These are phyloP conservation scores for Drosophila quadrilineata DNA, from an alignment of 1,140 invertebrate genomes.

Conservation along the genomic window DNA sequence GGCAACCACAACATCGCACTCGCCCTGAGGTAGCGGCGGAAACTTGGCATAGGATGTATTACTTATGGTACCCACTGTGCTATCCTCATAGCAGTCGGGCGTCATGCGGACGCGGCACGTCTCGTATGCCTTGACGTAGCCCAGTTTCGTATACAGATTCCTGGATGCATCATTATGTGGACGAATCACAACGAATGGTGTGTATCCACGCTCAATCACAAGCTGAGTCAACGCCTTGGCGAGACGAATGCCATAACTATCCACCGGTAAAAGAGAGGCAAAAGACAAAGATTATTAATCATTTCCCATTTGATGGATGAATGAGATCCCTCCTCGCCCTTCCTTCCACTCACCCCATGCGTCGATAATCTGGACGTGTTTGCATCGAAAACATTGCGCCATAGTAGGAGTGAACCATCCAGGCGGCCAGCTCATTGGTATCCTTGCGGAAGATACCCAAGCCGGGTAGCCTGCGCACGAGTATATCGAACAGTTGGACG, in stretches of 20 bases:
- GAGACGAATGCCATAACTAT: constrained; percentile 86
- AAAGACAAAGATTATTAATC: not conserved
- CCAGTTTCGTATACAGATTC: constrained; percentile 89
- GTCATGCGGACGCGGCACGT: constrained; percentile 88
- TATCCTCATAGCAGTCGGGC: constrained; percentile 82
- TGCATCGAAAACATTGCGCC: constrained; percentile 96
- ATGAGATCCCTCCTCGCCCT: too few species aligned
- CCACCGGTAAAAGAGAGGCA: too few species aligned
- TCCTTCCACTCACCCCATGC: constrained; percentile 88
- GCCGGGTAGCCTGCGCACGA: constrained; percentile 88
- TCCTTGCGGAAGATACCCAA: constrained; percentile 88
- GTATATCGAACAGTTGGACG: constrained; percentile 89
- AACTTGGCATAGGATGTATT: constrained; percentile 69
- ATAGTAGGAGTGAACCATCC: constrained; percentile 94
- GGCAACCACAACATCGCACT: constrained; percentile 38
- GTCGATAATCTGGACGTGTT: constrained; percentile 89
- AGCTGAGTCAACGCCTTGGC: constrained; percentile 86
- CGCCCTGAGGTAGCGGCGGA: constrained; percentile 64
- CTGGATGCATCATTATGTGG: constrained; percentile 92
- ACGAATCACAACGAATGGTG: constrained; percentile 92
- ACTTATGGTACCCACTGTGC: constrained; percentile 64
- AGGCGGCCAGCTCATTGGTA: constrained; percentile 87
- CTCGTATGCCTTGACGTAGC: constrained; percentile 89
- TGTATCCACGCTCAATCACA: constrained; percentile 88
- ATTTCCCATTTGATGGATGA: too few species aligned